These are phyloP conservation scores for Lophius piscatorius DNA, from an alignment of 2,113 vertebrate genomes.

Conservation along the genomic window DNA sequence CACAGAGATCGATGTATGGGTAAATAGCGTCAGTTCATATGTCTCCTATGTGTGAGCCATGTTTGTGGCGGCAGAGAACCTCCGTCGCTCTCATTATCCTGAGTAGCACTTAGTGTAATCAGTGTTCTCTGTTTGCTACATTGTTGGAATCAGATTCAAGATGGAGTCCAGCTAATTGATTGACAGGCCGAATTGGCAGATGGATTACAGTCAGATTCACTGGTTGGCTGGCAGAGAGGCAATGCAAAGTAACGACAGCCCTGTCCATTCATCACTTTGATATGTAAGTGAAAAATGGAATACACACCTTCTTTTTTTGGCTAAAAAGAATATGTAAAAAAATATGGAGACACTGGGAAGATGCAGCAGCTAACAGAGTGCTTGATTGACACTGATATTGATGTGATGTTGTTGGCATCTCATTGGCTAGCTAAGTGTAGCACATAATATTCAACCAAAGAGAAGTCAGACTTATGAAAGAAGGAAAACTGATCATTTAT, in stretches of 20 bases:
- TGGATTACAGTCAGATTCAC: conserved; percentile 57
- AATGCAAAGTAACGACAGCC: conserved; percentile 28
- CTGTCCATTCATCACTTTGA: conserved; percentile 25
- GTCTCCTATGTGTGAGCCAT: conserved; percentile 26
- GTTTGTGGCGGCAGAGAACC: conserved; percentile 38
- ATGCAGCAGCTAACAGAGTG: conserved; percentile 15
- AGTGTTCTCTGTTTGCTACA: conserved; percentile 50
- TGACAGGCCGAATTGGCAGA: conserved; percentile 65
- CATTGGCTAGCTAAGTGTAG: too few relatives aligned
- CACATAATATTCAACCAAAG: too few relatives aligned
- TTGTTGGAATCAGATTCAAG: conserved; percentile 55
- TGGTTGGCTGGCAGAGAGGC: conserved; percentile 40
- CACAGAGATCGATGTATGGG: conserved; percentile 18
- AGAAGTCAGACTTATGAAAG: too few relatives aligned
- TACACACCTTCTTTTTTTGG: not conserved
- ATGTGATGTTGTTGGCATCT: conserved; percentile 8
- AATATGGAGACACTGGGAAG: conserved; percentile 2
- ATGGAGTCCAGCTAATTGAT: conserved; percentile 60
- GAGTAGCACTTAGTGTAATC: conserved; percentile 75
- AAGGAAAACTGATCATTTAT: too few relatives aligned
- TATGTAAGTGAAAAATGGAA: conserved; percentile 6
- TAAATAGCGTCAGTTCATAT: conserved; percentile 13
- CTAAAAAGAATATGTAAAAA: not conserved
- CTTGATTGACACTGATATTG: conserved; percentile 21
- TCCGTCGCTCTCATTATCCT: conserved; percentile 63